These are phyloP conservation scores for Narcine bancroftii DNA, from an alignment of 2,113 vertebrate species.

Conservation along the genomic window DNA sequence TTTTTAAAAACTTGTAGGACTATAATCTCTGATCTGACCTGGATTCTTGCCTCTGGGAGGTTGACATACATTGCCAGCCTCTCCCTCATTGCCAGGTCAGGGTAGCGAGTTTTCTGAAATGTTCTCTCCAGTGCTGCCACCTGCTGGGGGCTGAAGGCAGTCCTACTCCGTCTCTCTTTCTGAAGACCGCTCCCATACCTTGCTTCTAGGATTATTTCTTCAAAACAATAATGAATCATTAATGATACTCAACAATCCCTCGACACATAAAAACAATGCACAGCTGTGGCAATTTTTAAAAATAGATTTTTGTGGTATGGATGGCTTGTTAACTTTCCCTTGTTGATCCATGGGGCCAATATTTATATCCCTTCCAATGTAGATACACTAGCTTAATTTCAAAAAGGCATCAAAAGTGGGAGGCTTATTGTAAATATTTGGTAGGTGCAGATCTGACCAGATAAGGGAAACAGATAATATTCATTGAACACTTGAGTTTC, in stretches of 20 bases:
- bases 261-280: neutral
- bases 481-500: neutral
- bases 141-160: slow-evolving; percentile 61
- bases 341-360: neutral
- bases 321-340: neutral
- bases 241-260: neutral
- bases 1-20: too few species aligned
- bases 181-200: slow-evolving; percentile 55
- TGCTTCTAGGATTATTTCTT: slow-evolving; percentile 64
- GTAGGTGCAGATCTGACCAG: neutral
- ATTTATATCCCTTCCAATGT: neutral
- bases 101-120: slow-evolving; percentile 67
- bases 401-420: neutral
- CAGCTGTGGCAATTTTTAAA: neutral
- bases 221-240: neutral
- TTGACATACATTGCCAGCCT: slow-evolving; percentile 62
- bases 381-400: too few species aligned
- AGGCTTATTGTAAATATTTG: neutral
- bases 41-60: slow-evolving; percentile 67
- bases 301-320: neutral
- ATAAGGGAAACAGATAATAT: too few species aligned
- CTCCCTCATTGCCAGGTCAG: slow-evolving; percentile 66
- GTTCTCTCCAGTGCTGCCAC: slow-evolving; percentile 64
- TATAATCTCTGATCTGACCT: slow-evolving; percentile 49
- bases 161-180: slow-evolving; percentile 64